Evolutionary conservation across 2,888 invertebrate species (phyloP), one percentile per base, ranked within the genome.

Genomic region (Phyllotreta striolata): DNA sequence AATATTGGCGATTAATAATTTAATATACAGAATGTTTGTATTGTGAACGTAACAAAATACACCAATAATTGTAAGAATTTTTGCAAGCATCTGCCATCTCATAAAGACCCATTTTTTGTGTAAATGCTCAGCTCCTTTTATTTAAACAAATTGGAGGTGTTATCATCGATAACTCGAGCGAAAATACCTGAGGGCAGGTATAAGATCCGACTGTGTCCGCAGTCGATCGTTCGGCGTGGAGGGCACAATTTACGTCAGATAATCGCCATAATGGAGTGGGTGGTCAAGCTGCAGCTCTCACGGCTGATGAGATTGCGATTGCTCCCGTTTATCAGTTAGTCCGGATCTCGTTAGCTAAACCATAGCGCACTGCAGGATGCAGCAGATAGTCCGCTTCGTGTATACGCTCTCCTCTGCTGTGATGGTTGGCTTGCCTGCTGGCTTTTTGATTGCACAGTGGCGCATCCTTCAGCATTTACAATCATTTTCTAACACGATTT

Each of bases 271-370:
- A 73, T 74, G 75, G 76, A 77, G 75, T 77, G 76, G 78, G 76
- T 76, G 75, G 77, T 72, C 74, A 62, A 74, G 75, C 77, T 73
- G 73, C 76, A 73, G 77, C 77, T 77, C 77, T 78, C 77, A 78
- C 77, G 76, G 76, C 77, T 78, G 78, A 79, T 78, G 78, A 78
- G 77, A 77, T 78, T 76, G 78, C 77, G 79, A 79, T 79, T 79
- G 78, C 76, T 74, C 72, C 72, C 74, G 77, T 78, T 77, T 78
- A 79, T 79, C 79, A 78, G 75, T 74, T 73, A 73, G 75, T 72
- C 74, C 71, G 75, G 74, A 77, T 77, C 77, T 67, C 54, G 63
- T 58, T 41, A 74, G 74, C 70, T 69, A 70, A 60, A 68, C 69
- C 71, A 70, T 73, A 74, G 73, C 73, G 74, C 74, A 74, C 70